phyloP scores from a whole-genome alignment of 2,888 invertebrate genomes.

The Conchocele bisecta region DNA sequence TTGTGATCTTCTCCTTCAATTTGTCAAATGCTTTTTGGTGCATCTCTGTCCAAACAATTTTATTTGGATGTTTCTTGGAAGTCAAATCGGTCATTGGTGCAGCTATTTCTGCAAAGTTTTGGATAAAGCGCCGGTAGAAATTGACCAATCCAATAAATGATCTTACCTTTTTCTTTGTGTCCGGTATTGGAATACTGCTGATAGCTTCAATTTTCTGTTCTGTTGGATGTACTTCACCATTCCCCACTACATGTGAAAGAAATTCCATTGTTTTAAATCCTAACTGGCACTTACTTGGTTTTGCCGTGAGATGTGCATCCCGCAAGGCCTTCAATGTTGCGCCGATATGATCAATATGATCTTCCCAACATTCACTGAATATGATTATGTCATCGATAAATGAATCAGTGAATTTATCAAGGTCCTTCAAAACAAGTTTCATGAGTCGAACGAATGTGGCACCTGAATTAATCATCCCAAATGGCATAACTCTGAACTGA shows the following conservation, averaged over 20 bases:
- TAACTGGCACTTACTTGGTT: background rate
- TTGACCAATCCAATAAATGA: background rate
- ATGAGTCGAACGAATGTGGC: background rate
- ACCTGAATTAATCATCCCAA: background rate
- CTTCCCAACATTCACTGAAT: background rate
- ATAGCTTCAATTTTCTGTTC: background rate
- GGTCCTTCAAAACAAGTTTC: background rate
- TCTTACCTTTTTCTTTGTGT: background rate
- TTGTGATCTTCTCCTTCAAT: background rate
- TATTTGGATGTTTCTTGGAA: background rate
- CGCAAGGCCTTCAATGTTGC: background rate
- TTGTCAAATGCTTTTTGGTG: background rate
- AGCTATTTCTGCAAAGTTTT: background rate
- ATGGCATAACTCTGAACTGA: background rate
- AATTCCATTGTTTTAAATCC: background rate
- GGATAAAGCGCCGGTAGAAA: background rate
- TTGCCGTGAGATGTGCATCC: background rate
- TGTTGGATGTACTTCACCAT: background rate
- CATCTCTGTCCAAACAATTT: background rate
- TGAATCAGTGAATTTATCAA: background rate
- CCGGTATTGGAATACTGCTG: background rate
- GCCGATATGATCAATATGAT: background rate
- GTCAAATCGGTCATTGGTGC: background rate
- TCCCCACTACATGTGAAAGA: background rate
- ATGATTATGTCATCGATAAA: conserved; percentile 5